phyloP scores from a whole-genome alignment of 2,797 vertebrate genomes.

The Halcyon leucocephala region DNA sequence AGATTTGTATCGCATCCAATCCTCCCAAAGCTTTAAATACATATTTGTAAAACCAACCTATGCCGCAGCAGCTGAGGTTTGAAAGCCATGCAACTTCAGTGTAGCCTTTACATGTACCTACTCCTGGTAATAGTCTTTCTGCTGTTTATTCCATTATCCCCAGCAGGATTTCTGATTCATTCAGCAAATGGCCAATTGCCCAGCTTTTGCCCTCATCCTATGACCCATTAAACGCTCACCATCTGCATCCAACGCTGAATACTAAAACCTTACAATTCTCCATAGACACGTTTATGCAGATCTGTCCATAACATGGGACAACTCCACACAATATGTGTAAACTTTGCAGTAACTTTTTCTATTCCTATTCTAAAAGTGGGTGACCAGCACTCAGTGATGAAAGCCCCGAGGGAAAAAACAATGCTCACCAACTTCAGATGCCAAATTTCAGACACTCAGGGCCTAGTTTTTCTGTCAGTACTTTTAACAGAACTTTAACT shows the following conservation, averaged over 20 bases:
- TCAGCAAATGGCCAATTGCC: neutral
- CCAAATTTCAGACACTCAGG: neutral
- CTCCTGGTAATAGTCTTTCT: neutral
- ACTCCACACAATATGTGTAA: neutral
- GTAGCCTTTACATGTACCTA: neutral
- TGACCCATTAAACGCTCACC: constrained; percentile 11
- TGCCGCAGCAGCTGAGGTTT: neutral
- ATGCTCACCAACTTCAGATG: neutral
- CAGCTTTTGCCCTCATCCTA: neutral
- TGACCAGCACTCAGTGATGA: neutral
- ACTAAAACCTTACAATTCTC: neutral
- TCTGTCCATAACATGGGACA: neutral
- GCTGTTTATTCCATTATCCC: neutral
- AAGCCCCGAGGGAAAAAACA: neutral
- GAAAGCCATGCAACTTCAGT: neutral
- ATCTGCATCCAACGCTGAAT: neutral
- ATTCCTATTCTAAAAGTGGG: neutral
- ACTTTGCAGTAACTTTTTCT: neutral
- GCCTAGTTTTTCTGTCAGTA: neutral
- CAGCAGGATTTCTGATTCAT: neutral
- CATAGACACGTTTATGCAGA: neutral
- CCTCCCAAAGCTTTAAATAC: neutral
- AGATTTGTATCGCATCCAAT: neutral
- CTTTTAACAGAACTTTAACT: neutral
- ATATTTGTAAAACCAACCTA: neutral